phyloP scores from a whole-genome alignment of 1,140 invertebrate genomes.

The Drosophila navojoa region DNA sequence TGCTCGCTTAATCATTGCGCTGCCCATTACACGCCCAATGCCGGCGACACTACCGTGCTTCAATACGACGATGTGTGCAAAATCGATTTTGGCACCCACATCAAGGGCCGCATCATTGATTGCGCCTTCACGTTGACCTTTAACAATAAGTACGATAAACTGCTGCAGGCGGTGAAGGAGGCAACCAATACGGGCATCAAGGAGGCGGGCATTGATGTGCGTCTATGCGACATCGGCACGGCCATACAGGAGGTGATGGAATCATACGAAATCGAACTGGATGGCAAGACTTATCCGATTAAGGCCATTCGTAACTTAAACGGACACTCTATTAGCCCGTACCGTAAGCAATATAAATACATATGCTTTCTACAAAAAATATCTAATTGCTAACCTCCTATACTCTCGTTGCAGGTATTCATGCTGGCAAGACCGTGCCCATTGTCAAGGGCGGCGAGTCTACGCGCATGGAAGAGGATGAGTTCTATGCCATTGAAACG shows the following conservation, averaged over 20 bases:
- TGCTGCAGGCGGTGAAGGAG: conserved; percentile 98
- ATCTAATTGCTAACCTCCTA: background rate
- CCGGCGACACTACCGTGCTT: conserved; percentile 97
- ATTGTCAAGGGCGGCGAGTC: conserved; percentile 99
- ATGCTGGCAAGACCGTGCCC: conserved; percentile 99
- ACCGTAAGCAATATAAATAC: conserved; percentile 86
- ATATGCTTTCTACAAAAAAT: background rate
- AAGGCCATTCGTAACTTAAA: conserved; percentile 99
- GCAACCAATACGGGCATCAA: conserved; percentile 99
- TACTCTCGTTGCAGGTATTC: conserved; percentile 89
- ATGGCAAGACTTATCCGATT: conserved; percentile 98
- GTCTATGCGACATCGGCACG: conserved; percentile 98
- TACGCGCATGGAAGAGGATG: conserved; percentile 99
- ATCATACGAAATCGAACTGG: conserved; percentile 98
- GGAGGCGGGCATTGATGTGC: conserved; percentile 97
- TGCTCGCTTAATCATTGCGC: conserved; percentile 99
- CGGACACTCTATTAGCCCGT: conserved; percentile 98
- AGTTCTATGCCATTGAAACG: conserved; percentile 99
- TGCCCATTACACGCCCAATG: conserved; percentile 99
- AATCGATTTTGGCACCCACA: conserved; percentile 99
- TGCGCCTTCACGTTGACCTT: conserved; percentile 99
- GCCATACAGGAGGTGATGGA: conserved; percentile 99
- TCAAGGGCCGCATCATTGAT: conserved; percentile 99
- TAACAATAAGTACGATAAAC: conserved; percentile 97
- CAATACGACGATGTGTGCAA: conserved; percentile 99